Percentiles rank a stretch among this genome's conserved stretches.
These are phyloP conservation scores for Apodemus sylvaticus DNA, from an alignment of 2,113 vertebrate genomes.

Conservation along the genomic window DNA sequence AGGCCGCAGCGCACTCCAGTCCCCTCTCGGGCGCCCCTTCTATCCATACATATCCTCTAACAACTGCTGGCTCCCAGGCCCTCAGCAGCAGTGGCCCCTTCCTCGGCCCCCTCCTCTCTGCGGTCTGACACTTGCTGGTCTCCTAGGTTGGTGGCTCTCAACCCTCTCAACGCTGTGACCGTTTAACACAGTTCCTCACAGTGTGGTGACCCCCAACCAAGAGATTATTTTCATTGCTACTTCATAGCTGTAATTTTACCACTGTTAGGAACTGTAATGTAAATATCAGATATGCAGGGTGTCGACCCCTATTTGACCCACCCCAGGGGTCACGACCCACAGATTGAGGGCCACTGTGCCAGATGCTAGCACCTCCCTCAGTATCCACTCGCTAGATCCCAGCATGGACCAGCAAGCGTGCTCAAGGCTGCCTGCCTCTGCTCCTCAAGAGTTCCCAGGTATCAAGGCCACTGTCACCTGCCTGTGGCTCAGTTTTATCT, in stretches of 20 bases:
- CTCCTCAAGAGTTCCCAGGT: accelerated
- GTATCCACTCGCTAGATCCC: not conserved
- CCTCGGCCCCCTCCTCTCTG: not conserved
- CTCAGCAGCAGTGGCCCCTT: accelerated
- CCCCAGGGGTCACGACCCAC: not conserved
- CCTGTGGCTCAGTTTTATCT: not conserved
- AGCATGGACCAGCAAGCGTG: not conserved
- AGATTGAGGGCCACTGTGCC: not conserved
- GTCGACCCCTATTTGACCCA: not conserved
- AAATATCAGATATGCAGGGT: not conserved
- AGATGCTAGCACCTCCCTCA: not conserved
- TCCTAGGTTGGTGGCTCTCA: too few relatives aligned
- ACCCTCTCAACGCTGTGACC: not conserved
- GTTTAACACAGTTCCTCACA: not conserved
- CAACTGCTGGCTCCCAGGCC: not conserved
- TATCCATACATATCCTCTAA: accelerated
- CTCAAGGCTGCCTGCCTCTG: not conserved
- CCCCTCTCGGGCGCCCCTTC: not conserved
- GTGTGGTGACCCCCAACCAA: not conserved
- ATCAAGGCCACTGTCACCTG: not conserved
- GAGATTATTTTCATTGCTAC: not conserved
- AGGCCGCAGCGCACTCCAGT: not conserved
- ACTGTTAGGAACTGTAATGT: not conserved
- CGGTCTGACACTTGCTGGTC: not conserved
- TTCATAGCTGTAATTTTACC: not conserved